Evolutionary conservation across 2,797 vertebrate genomes (phyloP), one percentile per base, ranked within the genome.

Genomic region (Hafferia zeledoni): DNA sequence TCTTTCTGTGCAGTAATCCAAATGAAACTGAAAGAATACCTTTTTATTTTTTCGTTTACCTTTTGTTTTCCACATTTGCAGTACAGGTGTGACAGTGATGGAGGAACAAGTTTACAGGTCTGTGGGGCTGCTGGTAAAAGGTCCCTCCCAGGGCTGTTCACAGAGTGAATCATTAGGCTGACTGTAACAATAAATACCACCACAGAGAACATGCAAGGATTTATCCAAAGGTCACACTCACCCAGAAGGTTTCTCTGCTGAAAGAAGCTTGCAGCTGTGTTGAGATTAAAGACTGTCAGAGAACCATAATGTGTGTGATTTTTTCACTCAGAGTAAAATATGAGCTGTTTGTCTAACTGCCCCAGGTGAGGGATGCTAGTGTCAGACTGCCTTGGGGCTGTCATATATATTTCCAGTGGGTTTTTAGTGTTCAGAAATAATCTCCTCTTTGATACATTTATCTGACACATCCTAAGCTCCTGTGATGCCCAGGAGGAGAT

Each of bases 251-350:
- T 92, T 91, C 70, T 92, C 83, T 89, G 61, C 84, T 77, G 55
- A 93, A 83, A 87, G 82, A 90, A 75, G 63, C 72, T 81, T 3
- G 2, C 96, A 97, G 92, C 95, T 95, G 91, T 91, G 85, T 91
- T 95, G 79, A 95, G 89, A 97, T 95, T 94, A 95, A 91, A 92
- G 82, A 81, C 35, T 81, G 93, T 93, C 89, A 89, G 82, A 80
- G 83, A 96, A 85, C 87, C 86, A 64, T 83, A 74, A 78, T 68
- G 55, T 90, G 41, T 84, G 67, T 3, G 24, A 84, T 94, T 93
- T 94, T 90, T 95, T 95, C 89, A 82, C 77, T 83, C 76, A 11
- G 70, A 81, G 79, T 96, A 95, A 94, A 95, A 86, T 94, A 96
- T 64, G 91, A 94, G 64, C 91, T 96, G 87, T 94, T 96, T 96